These are phyloP conservation scores for Hemibagrus guttatus DNA, from an alignment of 2,797 vertebrate species.

Conservation along the genomic window DNA sequence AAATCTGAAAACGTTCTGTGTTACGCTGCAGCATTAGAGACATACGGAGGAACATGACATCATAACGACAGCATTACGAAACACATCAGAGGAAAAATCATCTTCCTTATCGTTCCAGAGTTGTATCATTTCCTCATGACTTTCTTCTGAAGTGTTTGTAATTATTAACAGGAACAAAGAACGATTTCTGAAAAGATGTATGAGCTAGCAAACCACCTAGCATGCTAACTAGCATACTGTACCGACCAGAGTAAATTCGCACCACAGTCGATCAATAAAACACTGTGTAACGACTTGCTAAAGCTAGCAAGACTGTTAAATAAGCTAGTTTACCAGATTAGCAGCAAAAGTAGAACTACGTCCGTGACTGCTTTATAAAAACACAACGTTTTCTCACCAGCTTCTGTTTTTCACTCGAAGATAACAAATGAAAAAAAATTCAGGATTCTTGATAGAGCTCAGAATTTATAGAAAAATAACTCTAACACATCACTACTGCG, in stretches of 20 bases:
- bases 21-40: not conserved
- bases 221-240: not conserved
- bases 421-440: no score
- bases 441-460: not conserved
- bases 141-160: not conserved
- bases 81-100: not conserved
- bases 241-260: not conserved
- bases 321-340: not conserved
- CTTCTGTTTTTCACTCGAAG: no score
- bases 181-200: not conserved
- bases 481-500: constrained; percentile 35
- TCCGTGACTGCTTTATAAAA: no score
- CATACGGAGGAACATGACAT: not conserved
- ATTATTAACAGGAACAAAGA: not conserved
- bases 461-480: not conserved
- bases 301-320: not conserved
- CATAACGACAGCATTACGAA: not conserved
- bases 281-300: not conserved
- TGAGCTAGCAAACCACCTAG: not conserved
- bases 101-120: not conserved
- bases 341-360: not conserved
- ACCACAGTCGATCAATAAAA: not conserved
- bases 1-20: no score
- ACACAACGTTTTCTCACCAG: no score
- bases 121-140: not conserved